Evolutionary conservation across 2,113 vertebrate species (phyloP), one percentile per base, ranked within the genome.

Genomic region (Lathamus discolor): DNA sequence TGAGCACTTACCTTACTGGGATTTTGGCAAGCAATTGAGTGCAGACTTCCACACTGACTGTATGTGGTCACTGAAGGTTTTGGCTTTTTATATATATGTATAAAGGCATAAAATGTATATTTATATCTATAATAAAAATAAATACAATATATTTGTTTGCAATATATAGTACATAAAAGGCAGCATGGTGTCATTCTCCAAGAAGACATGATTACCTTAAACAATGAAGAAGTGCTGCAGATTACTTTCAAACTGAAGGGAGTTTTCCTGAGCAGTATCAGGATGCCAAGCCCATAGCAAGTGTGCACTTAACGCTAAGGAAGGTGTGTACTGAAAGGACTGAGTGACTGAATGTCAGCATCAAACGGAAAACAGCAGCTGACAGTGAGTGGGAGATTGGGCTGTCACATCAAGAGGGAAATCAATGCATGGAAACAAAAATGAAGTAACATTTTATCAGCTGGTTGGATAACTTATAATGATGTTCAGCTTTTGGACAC

Each of bases 401-500:
- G 85, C 91, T 97, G 92, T 87, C 95, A 91, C 85, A 91, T 94
- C 83, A 95, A 96, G 85, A 24, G 37, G 35, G 54, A 80, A 95
- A 93, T 90, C 76, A 83, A 18, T 84, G 62, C 74, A 62, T 27
- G 31, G 91, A 79, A 94, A 87, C 64, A 90, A 92, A 95, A 91
- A 86, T 83, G 85, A 90, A 86, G 82, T 23, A 93, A 78, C 46
- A 23, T 77, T 97, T 91, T 92, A 88, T 54, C 83, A 94, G 85
- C 67, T 54, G 79, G 77, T 80, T 93, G 72, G 92, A 25, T 76
- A 89, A 83, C 67, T 86, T 91, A 72, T 87, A 97, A 93, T 94
- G 89, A 95, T 93, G 91, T 83, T 96, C 94, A 90, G 84, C 83
- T 95, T 90, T 90, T 94, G 93, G 91, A 95, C 90, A 62, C 67